These are phyloP conservation scores for Drosophila hydei DNA, from an alignment of 1,140 invertebrate genomes.

Conservation along the genomic window DNA sequence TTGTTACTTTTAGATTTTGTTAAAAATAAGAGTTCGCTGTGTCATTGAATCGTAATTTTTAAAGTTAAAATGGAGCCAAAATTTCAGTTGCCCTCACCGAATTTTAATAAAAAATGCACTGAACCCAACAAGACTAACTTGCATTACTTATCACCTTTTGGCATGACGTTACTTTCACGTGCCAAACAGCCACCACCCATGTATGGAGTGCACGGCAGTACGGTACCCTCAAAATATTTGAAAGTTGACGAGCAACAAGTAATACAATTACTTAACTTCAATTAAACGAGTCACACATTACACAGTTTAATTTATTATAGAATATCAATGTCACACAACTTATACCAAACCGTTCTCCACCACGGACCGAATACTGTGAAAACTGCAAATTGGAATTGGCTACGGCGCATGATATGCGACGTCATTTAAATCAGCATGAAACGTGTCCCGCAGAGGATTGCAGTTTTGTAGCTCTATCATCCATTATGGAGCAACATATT, in stretches of 20 bases:
- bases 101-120: conserved; percentile 56
- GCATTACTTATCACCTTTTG: conserved; percentile 75
- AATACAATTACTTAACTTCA: neutral
- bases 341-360: conserved; percentile 14
- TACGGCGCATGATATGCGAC: conserved; percentile 85
- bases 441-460: conserved; percentile 92
- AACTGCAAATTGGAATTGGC: conserved; percentile 90
- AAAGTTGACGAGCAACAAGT: conserved; percentile 27
- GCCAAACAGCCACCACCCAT: conserved; percentile 83
- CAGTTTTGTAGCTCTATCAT: conserved; percentile 90
- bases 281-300: too few species aligned
- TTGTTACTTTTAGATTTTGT: too few species aligned
- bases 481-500: conserved; percentile 91
- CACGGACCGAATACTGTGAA: conserved; percentile 86
- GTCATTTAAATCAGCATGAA: conserved; percentile 89
- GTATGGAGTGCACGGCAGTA: conserved; percentile 82
- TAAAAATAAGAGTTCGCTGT: too few species aligned
- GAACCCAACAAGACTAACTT: conserved; percentile 25
- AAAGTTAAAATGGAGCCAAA: conserved; percentile 73
- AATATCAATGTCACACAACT: neutral
- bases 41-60: too few species aligned
- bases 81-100: conserved; percentile 69
- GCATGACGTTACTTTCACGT: conserved; percentile 74
- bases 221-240: conserved; percentile 71
- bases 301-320: neutral